Percentiles rank a stretch among this genome's conserved stretches.
These are phyloP conservation scores for Barnardius zonarius DNA, from an alignment of 2,113 vertebrate species.

Conservation along the genomic window DNA sequence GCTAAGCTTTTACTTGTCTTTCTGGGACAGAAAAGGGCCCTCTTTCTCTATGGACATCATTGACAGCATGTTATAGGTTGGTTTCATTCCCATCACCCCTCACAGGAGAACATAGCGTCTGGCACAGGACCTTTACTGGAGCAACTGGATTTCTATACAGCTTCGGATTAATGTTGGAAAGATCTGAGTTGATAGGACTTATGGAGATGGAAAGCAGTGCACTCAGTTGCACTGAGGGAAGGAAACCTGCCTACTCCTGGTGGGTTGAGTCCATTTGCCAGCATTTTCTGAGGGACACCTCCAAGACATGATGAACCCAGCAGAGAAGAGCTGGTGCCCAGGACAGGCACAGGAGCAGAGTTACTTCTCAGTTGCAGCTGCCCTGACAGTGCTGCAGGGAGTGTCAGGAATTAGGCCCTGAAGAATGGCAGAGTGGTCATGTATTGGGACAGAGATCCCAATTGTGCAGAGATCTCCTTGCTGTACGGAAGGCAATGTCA, in stretches of 20 bases:
- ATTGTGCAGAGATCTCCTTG: rapidly evolving
- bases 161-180: background rate
- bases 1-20: background rate
- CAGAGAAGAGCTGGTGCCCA: background rate
- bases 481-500: background rate
- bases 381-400: background rate
- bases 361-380: background rate
- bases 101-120: background rate
- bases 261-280: background rate
- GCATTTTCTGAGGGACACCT: background rate
- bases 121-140: background rate
- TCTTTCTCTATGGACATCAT: background rate
- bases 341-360: background rate
- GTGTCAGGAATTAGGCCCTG: background rate
- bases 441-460: background rate
- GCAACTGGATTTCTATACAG: background rate
- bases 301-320: background rate
- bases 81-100: background rate
- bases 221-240: background rate
- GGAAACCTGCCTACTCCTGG: background rate
- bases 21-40: background rate
- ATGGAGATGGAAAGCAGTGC: background rate
- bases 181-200: background rate
- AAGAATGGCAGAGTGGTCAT: rapidly evolving
- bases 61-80: background rate